Percentiles rank a stretch among this genome's conserved stretches.
phyloP scores from a whole-genome alignment of 2,888 invertebrate genomes.

The Parnassius glacialis region DNA sequence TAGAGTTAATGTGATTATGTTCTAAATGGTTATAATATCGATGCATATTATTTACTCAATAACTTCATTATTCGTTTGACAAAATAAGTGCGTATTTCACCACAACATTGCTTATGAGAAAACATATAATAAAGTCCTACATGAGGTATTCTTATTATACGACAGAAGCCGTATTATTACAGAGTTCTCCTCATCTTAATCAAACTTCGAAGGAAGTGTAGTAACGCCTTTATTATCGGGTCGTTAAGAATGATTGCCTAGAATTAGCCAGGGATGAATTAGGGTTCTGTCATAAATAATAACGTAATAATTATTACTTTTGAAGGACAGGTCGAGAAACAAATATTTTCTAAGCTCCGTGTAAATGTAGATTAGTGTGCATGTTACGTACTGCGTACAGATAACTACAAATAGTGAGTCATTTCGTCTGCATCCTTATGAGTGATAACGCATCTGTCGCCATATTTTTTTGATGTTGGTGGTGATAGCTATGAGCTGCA shows the following conservation, averaged over 20 bases:
- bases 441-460: too few species aligned
- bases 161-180: conserved; percentile 26
- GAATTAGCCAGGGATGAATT: conserved; percentile 27
- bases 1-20: too few species aligned
- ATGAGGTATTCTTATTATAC: conserved; percentile 16
- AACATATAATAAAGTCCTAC: conserved; percentile 17
- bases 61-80: neutral
- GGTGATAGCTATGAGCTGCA: too few species aligned
- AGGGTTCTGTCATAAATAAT: conserved; percentile 28
- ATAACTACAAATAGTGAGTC: too few species aligned
- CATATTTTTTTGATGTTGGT: too few species aligned
- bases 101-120: neutral
- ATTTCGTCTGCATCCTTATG: too few species aligned
- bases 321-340: neutral
- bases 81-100: neutral
- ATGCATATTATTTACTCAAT: too few species aligned
- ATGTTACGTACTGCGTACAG: too few species aligned
- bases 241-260: conserved; percentile 43
- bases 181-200: conserved; percentile 35
- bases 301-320: conserved; percentile 11
- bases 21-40: too few species aligned
- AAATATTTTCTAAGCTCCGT: neutral
- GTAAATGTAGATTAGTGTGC: too few species aligned
- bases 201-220: conserved; percentile 39
- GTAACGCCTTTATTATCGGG: conserved; percentile 39